Conservation (phyloP, 2,113 vertebrate species). For the Periophthalmus modestus region DNA sequence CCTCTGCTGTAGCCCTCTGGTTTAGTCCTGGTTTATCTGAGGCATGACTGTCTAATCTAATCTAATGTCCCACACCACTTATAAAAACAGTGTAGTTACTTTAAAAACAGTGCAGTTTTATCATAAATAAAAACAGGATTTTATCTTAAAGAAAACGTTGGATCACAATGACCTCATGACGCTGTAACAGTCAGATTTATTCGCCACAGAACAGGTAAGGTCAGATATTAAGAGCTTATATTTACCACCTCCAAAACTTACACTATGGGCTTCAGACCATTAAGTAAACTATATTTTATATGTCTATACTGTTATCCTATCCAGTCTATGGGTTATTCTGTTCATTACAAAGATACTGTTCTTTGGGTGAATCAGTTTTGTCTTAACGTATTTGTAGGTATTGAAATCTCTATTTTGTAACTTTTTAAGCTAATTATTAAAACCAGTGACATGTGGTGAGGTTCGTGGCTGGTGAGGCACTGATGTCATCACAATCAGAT, state of each 20-base stretch:
- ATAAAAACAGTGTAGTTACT: background rate
- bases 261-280: background rate
- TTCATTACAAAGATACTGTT: background rate
- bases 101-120: background rate
- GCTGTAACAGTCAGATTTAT: background rate
- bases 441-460: too few species aligned
- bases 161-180: background rate
- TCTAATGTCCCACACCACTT: background rate
- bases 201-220: background rate
- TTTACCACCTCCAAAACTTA: background rate
- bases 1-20: background rate
- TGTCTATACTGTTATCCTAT: background rate
- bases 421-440: too few species aligned
- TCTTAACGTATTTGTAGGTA: too few species aligned
- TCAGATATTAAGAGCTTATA: background rate
- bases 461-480: too few species aligned
- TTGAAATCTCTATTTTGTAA: too few species aligned
- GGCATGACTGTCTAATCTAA: too few species aligned
- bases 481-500: too few species aligned
- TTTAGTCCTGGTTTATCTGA: background rate
- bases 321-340: background rate
- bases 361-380: too few species aligned
- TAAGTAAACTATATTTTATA: background rate
- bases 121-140: background rate
- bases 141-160: constrained; percentile 1